Conservation (phyloP, 2,113 vertebrate species). For the Aphyosemion australe region DNA sequence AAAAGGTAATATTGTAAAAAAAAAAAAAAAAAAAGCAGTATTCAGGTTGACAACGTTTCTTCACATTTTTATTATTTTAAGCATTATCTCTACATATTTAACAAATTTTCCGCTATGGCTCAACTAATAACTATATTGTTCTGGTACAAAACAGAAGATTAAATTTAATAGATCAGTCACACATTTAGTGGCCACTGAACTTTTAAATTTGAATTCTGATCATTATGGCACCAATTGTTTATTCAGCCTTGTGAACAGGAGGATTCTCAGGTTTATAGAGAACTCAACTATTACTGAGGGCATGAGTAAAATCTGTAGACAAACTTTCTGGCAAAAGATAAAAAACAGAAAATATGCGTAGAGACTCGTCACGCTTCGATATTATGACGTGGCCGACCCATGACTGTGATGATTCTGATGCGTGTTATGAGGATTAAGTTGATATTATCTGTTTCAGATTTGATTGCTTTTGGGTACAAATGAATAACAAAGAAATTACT, state of each 20-base stretch:
- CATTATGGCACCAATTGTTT: neutral
- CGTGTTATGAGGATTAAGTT: neutral
- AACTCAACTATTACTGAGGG: neutral
- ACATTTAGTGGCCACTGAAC: too few relatives aligned
- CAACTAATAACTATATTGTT: too few relatives aligned
- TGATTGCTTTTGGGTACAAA: neutral
- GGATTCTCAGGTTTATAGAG: neutral
- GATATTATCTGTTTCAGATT: constrained; percentile 11
- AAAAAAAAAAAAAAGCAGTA: too few relatives aligned
- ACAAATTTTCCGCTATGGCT: too few relatives aligned
- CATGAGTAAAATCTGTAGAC: constrained; percentile 4
- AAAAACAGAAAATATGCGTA: neutral
- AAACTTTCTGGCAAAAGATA: neutral
- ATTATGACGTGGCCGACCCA: neutral
- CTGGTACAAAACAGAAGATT: too few relatives aligned
- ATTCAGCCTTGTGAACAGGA: too few relatives aligned
- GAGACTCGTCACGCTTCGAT: neutral
- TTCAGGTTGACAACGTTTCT: too few relatives aligned
- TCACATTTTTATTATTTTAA: too few relatives aligned
- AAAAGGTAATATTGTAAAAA: too few relatives aligned
- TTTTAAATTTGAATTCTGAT: neutral
- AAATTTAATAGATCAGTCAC: too few relatives aligned
- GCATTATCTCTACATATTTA: too few relatives aligned
- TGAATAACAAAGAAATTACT: neutral
- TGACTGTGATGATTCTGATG: constrained; percentile 14